phyloP scores from a whole-genome alignment of 2,888 invertebrate genomes.

The Cecidostiba fungosa region DNA sequence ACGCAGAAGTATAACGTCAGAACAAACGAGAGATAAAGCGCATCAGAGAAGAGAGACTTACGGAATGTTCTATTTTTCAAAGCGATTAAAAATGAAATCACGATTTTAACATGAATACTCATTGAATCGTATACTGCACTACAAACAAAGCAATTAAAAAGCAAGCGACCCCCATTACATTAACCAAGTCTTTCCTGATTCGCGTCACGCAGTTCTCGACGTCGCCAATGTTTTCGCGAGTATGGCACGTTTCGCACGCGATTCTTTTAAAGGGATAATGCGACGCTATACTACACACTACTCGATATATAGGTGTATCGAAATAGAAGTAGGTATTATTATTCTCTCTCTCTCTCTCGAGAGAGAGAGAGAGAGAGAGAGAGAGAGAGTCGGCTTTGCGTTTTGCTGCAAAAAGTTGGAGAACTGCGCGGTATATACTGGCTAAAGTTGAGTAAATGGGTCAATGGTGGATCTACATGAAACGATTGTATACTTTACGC shows the following conservation, averaged over 20 bases:
- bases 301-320: neutral
- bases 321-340: neutral
- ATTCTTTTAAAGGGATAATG: neutral
- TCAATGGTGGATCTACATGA: conserved; percentile 21
- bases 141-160: conserved; percentile 6
- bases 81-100: neutral
- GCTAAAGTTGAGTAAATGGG: conserved; percentile 15
- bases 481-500: conserved; percentile 8
- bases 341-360: no score
- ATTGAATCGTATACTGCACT: neutral
- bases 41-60: neutral
- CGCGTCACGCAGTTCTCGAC: neutral
- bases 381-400: neutral
- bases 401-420: neutral
- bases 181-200: neutral
- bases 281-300: neutral
- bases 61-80: neutral
- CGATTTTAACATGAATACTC: neutral
- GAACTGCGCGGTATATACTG: neutral
- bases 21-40: neutral
- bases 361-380: no score
- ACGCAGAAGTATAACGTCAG: neutral
- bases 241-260: neutral
- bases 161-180: neutral
- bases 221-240: neutral